phyloP scores from a whole-genome alignment of 2,113 vertebrate genomes.

The Petaurus breviceps region DNA sequence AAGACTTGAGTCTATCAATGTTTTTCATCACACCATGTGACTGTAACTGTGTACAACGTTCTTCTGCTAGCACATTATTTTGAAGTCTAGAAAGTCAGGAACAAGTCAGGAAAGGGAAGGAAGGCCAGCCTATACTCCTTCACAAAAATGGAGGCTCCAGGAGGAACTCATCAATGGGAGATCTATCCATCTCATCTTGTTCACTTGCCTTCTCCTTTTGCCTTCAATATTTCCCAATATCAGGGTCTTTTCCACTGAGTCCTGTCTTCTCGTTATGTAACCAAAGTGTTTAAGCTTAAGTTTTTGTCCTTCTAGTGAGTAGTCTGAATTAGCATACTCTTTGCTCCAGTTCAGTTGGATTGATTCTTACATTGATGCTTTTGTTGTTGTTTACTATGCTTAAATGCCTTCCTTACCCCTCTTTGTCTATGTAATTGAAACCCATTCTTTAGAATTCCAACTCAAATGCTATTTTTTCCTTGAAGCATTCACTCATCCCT shows the following conservation, averaged over 20 bases:
- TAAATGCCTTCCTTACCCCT: not conserved
- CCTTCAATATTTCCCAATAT: not conserved
- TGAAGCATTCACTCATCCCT: not conserved
- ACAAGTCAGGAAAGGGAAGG: not conserved
- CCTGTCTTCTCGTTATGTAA: not conserved
- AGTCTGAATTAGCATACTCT: not conserved
- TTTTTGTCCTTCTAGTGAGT: too few relatives aligned
- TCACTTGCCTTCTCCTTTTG: not conserved
- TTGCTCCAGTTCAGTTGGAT: not conserved
- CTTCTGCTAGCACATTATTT: not conserved
- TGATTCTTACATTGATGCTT: not conserved
- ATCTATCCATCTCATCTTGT: not conserved
- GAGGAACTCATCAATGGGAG: not conserved
- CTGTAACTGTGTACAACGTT: too few relatives aligned
- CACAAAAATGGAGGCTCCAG: not conserved
- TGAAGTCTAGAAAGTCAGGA: not conserved
- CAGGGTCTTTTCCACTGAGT: not conserved
- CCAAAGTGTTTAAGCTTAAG: too few relatives aligned
- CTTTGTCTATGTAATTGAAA: not conserved
- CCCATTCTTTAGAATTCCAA: not conserved
- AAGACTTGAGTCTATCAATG: too few relatives aligned
- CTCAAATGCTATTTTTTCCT: not conserved
- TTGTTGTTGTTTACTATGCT: not conserved
- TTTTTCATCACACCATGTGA: too few relatives aligned
- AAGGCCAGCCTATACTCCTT: too few relatives aligned